Evolutionary conservation across 2,113 vertebrate species (phyloP).

Genomic region (Canis aureus): DNA sequence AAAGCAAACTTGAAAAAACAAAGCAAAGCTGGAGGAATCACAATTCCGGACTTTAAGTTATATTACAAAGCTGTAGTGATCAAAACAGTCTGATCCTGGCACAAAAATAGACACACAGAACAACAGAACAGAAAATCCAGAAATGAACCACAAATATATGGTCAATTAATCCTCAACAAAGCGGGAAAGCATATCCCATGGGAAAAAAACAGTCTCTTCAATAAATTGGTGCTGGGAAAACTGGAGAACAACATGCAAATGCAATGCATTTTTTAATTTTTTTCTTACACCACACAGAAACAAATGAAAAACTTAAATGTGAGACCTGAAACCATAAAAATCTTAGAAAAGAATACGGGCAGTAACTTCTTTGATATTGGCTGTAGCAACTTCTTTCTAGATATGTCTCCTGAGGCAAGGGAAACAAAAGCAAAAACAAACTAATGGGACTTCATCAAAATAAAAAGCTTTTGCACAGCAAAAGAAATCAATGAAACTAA

Average conservation of each 20-base stretch:
- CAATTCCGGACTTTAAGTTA: background rate
- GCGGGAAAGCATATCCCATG: background rate
- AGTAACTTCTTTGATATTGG: background rate
- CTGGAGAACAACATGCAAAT: background rate
- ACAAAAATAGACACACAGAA: background rate
- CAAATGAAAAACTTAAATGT: background rate
- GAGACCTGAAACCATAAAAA: background rate
- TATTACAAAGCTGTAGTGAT: background rate
- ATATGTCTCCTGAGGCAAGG: background rate
- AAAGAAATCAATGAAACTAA: background rate
- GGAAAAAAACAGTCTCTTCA: background rate
- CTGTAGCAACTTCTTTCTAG: background rate
- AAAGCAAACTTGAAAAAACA: background rate
- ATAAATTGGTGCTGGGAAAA: background rate
- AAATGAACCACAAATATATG: background rate
- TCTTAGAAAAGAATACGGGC: background rate
- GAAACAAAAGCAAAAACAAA: background rate
- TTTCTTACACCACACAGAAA: background rate
- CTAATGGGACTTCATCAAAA: background rate
- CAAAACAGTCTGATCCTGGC: background rate
- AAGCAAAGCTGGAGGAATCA: background rate
- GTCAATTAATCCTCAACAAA: background rate
- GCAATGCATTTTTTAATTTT: too few relatives aligned
- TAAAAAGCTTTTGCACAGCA: background rate
- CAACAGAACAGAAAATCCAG: background rate